These are phyloP conservation scores for Orchestes rusci DNA, from an alignment of 2,888 invertebrate genomes.

Conservation along the genomic window DNA sequence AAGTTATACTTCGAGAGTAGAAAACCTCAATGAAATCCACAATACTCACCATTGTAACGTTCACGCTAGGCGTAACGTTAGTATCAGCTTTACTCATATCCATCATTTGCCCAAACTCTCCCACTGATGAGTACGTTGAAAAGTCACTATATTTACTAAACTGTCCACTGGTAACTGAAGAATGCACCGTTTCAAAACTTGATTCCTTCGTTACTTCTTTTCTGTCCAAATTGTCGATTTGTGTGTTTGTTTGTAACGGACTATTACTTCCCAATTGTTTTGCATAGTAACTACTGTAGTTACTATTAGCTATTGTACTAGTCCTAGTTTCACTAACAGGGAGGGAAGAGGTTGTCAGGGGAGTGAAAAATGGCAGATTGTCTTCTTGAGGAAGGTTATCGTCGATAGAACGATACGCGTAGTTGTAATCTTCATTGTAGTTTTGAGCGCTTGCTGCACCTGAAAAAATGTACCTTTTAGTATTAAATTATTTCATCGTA, in stretches of 20 bases:
- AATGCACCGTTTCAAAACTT: constrained; percentile 51
- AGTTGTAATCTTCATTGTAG: constrained; percentile 64
- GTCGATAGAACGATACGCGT: constrained; percentile 58
- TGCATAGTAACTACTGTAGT: constrained; percentile 16
- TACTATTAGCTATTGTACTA: constrained; percentile 12
- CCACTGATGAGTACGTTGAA: constrained; percentile 20
- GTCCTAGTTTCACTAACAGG: constrained; percentile 22
- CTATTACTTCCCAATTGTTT: constrained; percentile 18
- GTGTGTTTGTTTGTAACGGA: constrained; percentile 34
- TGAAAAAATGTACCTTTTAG: constrained; percentile 7
- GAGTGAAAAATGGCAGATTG: constrained; percentile 19
- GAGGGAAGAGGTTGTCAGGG: constrained; percentile 13
- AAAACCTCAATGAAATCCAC: too few relatives aligned
- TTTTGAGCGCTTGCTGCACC: constrained; percentile 40
- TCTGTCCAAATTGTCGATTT: constrained; percentile 50
- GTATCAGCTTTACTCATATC: too few relatives aligned
- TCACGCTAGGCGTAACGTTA: too few relatives aligned
- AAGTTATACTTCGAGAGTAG: too few relatives aligned
- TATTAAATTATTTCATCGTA: too few relatives aligned
- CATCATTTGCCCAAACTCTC: constrained; percentile 2
- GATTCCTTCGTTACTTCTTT: constrained; percentile 50
- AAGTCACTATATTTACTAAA: constrained; percentile 38
- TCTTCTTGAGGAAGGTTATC: constrained; percentile 49
- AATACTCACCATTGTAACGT: constrained; percentile 29
- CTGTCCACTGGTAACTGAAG: constrained; percentile 44